Conservation (phyloP, 92 coral and sea anemone species). For the Parazoanthus darwini region DNA sequence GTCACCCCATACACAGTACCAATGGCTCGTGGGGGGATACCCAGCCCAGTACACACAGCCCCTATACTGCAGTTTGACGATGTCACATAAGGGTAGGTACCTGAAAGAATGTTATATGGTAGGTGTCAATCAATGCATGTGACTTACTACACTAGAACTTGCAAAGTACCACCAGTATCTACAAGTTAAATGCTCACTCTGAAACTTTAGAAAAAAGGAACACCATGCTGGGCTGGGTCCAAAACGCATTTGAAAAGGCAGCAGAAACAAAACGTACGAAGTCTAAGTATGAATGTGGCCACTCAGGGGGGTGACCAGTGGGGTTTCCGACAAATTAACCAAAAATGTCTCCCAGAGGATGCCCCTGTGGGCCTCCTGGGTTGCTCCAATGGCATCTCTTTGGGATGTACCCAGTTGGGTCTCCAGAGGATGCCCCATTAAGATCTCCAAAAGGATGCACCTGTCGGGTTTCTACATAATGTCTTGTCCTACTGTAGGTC, state of each 20-base stretch:
- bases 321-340: background rate
- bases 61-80: conserved; percentile 96
- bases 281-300: no score
- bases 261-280: no score
- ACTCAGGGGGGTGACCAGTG: no score
- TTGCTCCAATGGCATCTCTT: no score
- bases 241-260: no score
- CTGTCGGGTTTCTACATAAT: background rate
- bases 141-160: background rate
- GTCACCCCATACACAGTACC: conserved; percentile 92
- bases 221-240: no score
- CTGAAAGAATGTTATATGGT: conserved; percentile 36
- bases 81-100: conserved; percentile 96
- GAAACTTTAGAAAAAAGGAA: no score
- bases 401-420: background rate
- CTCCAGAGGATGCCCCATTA: background rate
- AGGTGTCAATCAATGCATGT: no score
- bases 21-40: conserved; percentile 91
- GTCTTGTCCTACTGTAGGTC: no score
- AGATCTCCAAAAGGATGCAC: background rate
- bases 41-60: conserved; percentile 97
- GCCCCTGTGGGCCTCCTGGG: background rate
- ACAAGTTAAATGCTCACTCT: no score
- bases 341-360: background rate
- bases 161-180: no score